A percentile compares a stretch with the other conserved stretches of the same genome.
Conservation (phyloP, 2,113 vertebrate species). For the Ochotona curzoniae region DNA sequence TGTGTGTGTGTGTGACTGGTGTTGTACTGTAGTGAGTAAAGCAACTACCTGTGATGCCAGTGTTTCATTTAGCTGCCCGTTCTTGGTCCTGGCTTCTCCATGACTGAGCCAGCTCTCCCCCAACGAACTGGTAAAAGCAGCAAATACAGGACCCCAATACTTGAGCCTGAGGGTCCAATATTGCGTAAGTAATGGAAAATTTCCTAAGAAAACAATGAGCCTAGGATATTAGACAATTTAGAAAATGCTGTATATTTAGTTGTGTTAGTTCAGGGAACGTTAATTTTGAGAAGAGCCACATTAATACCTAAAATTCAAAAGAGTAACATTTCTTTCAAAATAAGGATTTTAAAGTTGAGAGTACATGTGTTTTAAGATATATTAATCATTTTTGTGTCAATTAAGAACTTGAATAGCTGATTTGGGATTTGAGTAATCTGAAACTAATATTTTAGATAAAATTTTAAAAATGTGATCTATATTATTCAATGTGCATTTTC, state of each 20-base stretch:
- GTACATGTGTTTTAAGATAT: not conserved
- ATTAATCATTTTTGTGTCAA: not conserved
- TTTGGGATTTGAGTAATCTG: not conserved
- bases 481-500: not conserved
- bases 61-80: too few species aligned
- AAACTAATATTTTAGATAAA: not conserved
- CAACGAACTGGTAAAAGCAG: too few species aligned
- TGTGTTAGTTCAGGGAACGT: not conserved
- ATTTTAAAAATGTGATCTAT: not conserved
- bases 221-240: not conserved
- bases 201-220: not conserved
- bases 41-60: too few species aligned
- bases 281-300: conserved; percentile 20
- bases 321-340: not conserved
- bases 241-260: not conserved
- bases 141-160: too few species aligned
- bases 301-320: conserved; percentile 15
- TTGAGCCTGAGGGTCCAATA: too few species aligned
- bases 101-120: too few species aligned
- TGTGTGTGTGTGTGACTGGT: too few species aligned
- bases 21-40: too few species aligned
- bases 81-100: too few species aligned
- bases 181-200: not conserved
- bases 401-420: not conserved
- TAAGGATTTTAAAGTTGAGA: not conserved